Percentiles rank a stretch among this genome's conserved stretches.
These are phyloP conservation scores for Ceratotherium simum DNA, from an alignment of 2,113 vertebrate species.

Conservation along the genomic window DNA sequence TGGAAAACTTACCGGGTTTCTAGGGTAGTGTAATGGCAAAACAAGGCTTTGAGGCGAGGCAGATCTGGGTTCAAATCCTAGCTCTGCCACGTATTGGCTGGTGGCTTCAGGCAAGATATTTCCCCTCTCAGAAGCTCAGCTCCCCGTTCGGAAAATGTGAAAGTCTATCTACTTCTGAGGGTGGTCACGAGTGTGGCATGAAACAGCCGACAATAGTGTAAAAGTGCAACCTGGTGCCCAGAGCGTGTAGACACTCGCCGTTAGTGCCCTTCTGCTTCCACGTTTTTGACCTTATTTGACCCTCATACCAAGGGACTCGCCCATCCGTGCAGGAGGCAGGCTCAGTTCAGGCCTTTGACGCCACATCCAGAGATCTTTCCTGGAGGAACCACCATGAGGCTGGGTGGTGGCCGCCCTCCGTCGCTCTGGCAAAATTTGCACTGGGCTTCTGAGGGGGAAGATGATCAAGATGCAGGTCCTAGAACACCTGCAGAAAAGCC, in stretches of 20 bases:
- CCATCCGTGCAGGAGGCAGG: not conserved
- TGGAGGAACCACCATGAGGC: not conserved
- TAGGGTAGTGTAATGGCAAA: not conserved
- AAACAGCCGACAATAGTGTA: not conserved
- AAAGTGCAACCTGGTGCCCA: not conserved
- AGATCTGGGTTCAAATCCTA: not conserved
- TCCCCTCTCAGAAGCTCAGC: not conserved
- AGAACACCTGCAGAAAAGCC: not conserved
- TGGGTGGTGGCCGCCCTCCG: not conserved
- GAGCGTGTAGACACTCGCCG: rapidly evolving
- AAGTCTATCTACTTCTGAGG: not conserved
- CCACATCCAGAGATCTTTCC: not conserved
- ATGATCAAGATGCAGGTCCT: not conserved
- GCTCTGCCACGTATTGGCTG: not conserved
- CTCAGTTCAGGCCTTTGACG: not conserved
- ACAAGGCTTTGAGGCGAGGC: not conserved
- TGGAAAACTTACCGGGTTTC: not conserved
- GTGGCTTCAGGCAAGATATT: not conserved
- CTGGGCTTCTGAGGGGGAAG: not conserved
- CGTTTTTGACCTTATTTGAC: not conserved
- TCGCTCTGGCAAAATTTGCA: not conserved
- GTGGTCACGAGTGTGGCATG: not conserved
- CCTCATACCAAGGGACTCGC: not conserved
- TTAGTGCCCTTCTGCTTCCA: not conserved
- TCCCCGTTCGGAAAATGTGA: not conserved